Percentiles rank a stretch among this genome's conserved stretches.
These are phyloP conservation scores for Heliothis peltigera DNA, from an alignment of 2,888 invertebrate species.

Conservation along the genomic window DNA sequence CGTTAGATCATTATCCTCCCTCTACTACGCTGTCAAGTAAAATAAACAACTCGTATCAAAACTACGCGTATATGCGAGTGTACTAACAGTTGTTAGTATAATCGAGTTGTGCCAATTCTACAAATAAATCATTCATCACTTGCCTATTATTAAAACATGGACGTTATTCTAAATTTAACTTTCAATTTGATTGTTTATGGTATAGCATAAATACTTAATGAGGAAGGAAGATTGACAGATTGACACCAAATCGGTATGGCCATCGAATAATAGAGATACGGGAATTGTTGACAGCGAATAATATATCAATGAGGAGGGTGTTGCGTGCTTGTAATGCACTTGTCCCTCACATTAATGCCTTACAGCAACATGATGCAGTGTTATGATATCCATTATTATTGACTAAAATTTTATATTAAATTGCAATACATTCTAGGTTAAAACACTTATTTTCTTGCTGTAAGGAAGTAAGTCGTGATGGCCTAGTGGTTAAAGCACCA, in stretches of 20 bases:
- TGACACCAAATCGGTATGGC: constrained; percentile 1
- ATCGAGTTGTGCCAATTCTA: constrained; percentile 9
- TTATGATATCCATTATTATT: background rate
- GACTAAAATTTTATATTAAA: too few relatives aligned
- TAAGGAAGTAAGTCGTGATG: too few relatives aligned
- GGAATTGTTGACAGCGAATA: background rate
- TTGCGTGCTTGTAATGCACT: constrained; percentile 2
- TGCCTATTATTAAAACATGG: background rate
- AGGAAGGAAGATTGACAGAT: constrained; percentile 8
- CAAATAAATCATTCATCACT: constrained; percentile 4
- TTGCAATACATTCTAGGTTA: too few relatives aligned
- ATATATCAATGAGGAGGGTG: background rate
- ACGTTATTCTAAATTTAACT: background rate
- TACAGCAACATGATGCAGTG: background rate
- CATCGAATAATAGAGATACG: constrained; percentile 8
- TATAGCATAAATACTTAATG: constrained; percentile 8
- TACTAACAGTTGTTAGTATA: background rate
- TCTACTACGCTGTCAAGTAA: background rate
- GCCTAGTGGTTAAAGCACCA: too few relatives aligned
- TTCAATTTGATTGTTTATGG: background rate
- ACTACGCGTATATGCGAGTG: background rate
- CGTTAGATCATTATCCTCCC: background rate
- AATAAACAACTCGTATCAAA: background rate
- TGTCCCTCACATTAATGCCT: background rate
- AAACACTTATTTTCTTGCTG: too few relatives aligned